phyloP scores from a whole-genome alignment of 2,888 invertebrate species.

The Phengaris alcon region DNA sequence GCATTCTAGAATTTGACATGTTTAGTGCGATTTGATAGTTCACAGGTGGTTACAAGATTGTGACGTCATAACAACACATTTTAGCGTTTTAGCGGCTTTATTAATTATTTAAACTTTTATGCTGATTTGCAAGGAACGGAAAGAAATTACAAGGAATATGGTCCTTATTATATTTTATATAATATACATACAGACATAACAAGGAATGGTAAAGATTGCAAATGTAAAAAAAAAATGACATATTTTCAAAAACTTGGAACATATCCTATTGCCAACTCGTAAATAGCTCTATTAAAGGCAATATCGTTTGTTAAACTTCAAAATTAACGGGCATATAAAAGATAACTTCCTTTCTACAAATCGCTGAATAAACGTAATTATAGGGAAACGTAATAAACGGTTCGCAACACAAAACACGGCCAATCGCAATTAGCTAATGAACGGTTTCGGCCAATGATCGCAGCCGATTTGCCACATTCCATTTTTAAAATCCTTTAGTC shows the following conservation, averaged over 20 bases:
- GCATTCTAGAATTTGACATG: too few relatives aligned
- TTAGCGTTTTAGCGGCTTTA: too few relatives aligned
- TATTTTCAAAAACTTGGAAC: neutral
- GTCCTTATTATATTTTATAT: too few relatives aligned
- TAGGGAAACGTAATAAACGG: constrained; percentile 24
- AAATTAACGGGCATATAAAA: constrained; percentile 12
- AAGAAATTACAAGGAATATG: too few relatives aligned
- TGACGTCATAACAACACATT: too few relatives aligned
- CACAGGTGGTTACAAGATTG: too few relatives aligned
- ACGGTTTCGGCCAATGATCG: constrained; percentile 36
- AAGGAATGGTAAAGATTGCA: too few relatives aligned
- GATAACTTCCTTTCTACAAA: constrained; percentile 9
- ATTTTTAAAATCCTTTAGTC: constrained; percentile 23
- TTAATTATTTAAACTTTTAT: too few relatives aligned
- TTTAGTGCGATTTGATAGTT: too few relatives aligned
- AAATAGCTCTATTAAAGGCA: neutral
- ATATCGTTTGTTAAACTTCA: constrained; percentile 4
- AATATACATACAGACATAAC: too few relatives aligned
- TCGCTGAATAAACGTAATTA: constrained; percentile 2
- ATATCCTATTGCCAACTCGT: neutral
- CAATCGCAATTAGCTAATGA: constrained; percentile 57
- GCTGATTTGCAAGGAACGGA: too few relatives aligned
- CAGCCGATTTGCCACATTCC: constrained; percentile 26
- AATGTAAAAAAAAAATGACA: too few relatives aligned
- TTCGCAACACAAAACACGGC: constrained; percentile 39